Evolutionary conservation across 2,797 vertebrate genomes (phyloP).

Genomic region (Semaprochilodus insignis): DNA sequence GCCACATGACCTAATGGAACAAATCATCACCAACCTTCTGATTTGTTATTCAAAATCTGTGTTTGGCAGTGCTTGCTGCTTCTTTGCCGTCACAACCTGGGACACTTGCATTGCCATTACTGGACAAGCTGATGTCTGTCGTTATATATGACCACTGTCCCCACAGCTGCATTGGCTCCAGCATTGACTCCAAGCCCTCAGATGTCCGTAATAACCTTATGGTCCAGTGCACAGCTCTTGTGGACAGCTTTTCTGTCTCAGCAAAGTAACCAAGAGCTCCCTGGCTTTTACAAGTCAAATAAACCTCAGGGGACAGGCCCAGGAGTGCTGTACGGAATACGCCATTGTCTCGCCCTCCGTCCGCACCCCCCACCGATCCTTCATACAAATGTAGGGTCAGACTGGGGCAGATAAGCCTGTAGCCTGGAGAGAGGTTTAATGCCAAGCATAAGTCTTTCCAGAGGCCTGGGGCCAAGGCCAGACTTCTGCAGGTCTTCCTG

Average conservation of each 20-base stretch:
- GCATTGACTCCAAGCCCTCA: conserved; percentile 23
- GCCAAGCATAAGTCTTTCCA: background rate
- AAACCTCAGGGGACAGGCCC: background rate
- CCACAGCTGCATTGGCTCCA: conserved; percentile 20
- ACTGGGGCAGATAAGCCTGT: background rate
- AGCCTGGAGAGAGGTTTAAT: background rate
- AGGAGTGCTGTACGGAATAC: background rate
- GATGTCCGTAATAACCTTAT: conserved; percentile 8
- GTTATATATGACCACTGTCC: background rate
- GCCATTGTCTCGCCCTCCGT: background rate
- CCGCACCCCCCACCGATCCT: background rate
- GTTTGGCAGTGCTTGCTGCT: conserved; percentile 9
- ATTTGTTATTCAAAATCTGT: conserved; percentile 20
- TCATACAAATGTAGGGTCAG: conserved; percentile 6
- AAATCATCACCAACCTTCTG: background rate
- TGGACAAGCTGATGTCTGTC: background rate
- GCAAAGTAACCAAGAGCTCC: conserved; percentile 7
- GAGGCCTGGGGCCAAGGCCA: background rate
- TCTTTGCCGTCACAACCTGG: background rate
- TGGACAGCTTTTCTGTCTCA: background rate
- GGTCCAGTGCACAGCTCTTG: conserved; percentile 1
- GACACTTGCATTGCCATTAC: background rate
- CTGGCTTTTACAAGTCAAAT: conserved; percentile 18
- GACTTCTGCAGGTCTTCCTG: background rate
- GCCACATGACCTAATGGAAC: background rate